phyloP scores from a whole-genome alignment of 2,113 vertebrate genomes.

The Forbesichthys agassizii region DNA sequence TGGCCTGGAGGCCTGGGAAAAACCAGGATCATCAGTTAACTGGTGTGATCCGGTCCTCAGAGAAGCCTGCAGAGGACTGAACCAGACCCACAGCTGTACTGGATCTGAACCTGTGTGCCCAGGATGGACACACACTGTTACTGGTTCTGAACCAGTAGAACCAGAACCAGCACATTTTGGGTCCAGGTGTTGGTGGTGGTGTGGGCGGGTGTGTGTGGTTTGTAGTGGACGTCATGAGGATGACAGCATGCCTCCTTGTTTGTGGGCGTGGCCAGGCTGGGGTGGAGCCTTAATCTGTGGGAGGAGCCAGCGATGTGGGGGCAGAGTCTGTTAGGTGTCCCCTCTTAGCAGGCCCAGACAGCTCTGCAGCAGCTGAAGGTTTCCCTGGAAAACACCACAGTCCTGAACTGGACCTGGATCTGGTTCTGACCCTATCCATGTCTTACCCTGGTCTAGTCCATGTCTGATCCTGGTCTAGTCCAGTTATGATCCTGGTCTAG shows the following conservation, averaged over 20 bases:
- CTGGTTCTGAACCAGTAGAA: slow-evolving; percentile 6
- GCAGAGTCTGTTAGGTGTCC: slow-evolving; percentile 82
- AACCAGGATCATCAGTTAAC: no score
- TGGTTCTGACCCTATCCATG: background rate
- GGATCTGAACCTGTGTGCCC: no score
- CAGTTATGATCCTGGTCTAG: background rate
- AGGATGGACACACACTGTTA: background rate
- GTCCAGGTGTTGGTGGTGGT: slow-evolving; percentile 8
- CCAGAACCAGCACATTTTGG: no score
- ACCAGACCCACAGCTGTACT: no score
- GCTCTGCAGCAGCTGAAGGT: slow-evolving; percentile 95
- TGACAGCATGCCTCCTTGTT: background rate
- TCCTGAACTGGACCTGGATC: background rate
- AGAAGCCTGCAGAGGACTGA: no score
- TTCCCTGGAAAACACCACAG: slow-evolving; percentile 79
- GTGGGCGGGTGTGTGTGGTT: slow-evolving; percentile 63
- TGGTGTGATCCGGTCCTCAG: no score
- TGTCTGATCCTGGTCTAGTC: background rate
- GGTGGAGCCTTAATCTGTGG: background rate
- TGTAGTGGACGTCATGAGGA: background rate
- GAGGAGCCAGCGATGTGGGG: background rate
- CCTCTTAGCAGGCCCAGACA: slow-evolving; percentile 93
- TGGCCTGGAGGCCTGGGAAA: no score
- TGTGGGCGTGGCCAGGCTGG: background rate
- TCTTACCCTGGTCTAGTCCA: background rate